These are phyloP conservation scores for Uromys caudimaculatus DNA, from an alignment of 2,797 vertebrate species.

Conservation along the genomic window DNA sequence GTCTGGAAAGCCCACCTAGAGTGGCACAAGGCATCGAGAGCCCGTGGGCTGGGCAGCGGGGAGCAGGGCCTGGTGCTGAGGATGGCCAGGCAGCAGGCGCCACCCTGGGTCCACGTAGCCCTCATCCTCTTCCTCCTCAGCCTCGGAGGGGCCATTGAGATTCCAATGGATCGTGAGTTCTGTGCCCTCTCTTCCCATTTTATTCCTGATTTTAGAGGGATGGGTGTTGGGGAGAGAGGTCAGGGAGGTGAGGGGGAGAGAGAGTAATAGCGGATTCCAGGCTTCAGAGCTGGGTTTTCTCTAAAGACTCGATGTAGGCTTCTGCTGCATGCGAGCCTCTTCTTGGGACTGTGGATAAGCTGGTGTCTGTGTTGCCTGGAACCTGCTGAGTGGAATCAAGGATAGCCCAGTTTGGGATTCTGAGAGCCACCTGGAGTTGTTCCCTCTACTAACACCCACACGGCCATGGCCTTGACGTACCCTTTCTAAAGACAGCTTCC, in stretches of 20 bases:
- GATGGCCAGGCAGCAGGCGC: slow-evolving; percentile 82
- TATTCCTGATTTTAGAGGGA: not conserved
- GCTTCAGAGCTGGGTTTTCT: not conserved
- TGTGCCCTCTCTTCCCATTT: not conserved
- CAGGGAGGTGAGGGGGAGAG: not conserved
- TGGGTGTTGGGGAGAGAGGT: not conserved
- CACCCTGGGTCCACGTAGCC: slow-evolving; percentile 76
- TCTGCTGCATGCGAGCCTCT: fast-evolving
- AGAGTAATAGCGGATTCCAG: not conserved
- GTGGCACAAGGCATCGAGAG: slow-evolving; percentile 41
- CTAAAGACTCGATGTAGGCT: not conserved
- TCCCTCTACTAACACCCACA: not conserved
- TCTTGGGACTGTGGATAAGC: not conserved
- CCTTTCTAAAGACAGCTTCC: not conserved
- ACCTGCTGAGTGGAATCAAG: not conserved
- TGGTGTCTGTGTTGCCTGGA: not conserved
- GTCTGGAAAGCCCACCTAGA: not conserved
- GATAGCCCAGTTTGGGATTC: not conserved
- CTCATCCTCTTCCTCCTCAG: slow-evolving; percentile 89
- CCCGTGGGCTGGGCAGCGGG: slow-evolving; percentile 16
- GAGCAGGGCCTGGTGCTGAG: slow-evolving; percentile 75
- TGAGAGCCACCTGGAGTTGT: not conserved
- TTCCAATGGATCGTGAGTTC: slow-evolving; percentile 95
- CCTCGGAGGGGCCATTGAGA: slow-evolving; percentile 90
- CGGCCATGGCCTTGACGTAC: fast-evolving